These are phyloP conservation scores for Furcifer pardalis DNA, from an alignment of 2,797 vertebrate species.

Conservation along the genomic window DNA sequence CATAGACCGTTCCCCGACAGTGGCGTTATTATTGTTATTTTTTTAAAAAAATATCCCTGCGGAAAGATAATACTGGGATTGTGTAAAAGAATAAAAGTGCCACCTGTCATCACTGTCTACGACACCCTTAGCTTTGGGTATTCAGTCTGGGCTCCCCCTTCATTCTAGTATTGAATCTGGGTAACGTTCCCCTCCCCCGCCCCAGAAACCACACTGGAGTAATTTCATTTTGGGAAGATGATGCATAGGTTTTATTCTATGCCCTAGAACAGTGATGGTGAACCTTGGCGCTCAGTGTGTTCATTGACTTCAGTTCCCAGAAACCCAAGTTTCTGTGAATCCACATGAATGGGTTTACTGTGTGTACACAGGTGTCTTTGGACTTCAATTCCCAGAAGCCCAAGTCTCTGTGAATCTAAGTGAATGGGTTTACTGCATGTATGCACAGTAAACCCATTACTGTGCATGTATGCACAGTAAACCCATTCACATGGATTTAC, in stretches of 20 bases:
- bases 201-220: slow-evolving; percentile 66
- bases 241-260: slow-evolving; percentile 53
- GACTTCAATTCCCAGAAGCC: too few relatives aligned
- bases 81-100: slow-evolving; percentile 63
- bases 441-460: too few relatives aligned
- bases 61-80: slow-evolving; percentile 68
- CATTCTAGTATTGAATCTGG: slow-evolving; percentile 70
- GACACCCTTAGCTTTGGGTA: slow-evolving; percentile 61
- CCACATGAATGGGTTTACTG: too few relatives aligned
- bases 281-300: too few relatives aligned
- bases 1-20: slow-evolving; percentile 65
- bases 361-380: too few relatives aligned
- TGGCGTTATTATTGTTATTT: slow-evolving; percentile 54
- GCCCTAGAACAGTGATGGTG: too few relatives aligned
- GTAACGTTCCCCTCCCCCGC: neutral
- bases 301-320: too few relatives aligned
- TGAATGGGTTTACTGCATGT: too few relatives aligned
- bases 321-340: too few relatives aligned
- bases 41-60: slow-evolving; percentile 22
- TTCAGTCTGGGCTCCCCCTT: slow-evolving; percentile 67
- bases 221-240: slow-evolving; percentile 71
- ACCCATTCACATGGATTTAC: too few relatives aligned
- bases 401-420: too few relatives aligned
- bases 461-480: too few relatives aligned
- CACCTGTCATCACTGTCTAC: slow-evolving; percentile 51